Evolutionary conservation across 1,140 invertebrate species (phyloP), one percentile per base, ranked within the genome.

Genomic region (Ooceraea biroi): DNA sequence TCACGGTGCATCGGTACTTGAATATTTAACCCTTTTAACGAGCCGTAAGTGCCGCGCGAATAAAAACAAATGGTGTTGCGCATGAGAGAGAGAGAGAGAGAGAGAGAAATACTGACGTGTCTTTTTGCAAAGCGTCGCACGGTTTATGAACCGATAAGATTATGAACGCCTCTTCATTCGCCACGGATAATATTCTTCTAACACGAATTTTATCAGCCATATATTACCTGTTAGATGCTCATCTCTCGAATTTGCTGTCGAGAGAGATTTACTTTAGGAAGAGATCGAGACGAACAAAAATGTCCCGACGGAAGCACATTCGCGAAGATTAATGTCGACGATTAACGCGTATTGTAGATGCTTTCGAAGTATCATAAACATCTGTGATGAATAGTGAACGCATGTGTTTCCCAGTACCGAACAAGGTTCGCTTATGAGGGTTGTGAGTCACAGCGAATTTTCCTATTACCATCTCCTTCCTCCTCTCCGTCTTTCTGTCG

Each of bases 21-120:
- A 78, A 78, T 78, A 78, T 69, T 68, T 78, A 78, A 78, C 48
- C 63, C 63, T 69, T 78, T 78, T 78, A 78, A 78, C 76, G 63
- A 78, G 76, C 22, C 48, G 19, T 25, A 19, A 52, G 19, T n/a
- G 30, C 48, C 58, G 30, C 30, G 22, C 50, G 36, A 55, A 25
- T 78, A 78, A 78, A 30, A 78, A 69, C 63, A 27, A 78, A 78
- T 17, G 48, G 36, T 14, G 17, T 41, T 44, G 76, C 76, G 63
- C 36, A 7, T 7, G 46, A 25, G 27, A 50, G 73, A 11, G 36
- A 36, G 36, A 36, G 36, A 36, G 36, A 36, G 36, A 7, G 36
- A 36, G 46, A 25, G 27, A 65, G 73, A n/a, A 36, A 52, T 77
- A 52, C 3, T 12, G 57, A 52, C 61, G 60, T 17, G 48, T 22